Evolutionary conservation across 2,113 vertebrate species (phyloP).

Genomic region (Rhinogobius similis): DNA sequence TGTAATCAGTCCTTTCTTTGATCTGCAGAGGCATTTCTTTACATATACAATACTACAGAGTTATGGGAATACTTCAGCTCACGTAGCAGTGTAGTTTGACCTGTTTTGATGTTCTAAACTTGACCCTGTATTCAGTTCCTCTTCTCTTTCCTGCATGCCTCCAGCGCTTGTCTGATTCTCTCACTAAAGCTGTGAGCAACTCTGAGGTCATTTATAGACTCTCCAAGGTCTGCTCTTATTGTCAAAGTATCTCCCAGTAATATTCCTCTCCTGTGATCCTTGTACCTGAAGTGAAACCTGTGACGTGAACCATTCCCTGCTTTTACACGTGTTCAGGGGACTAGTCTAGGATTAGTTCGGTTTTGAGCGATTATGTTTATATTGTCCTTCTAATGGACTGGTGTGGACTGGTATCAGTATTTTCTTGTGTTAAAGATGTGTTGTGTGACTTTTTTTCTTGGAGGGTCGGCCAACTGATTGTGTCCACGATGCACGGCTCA

Average conservation of each 20-base stretch:
- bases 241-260: background rate
- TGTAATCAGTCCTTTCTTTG: too few relatives aligned
- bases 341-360: too few relatives aligned
- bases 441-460: too few relatives aligned
- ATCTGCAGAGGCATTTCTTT: too few relatives aligned
- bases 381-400: background rate
- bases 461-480: too few relatives aligned
- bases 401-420: too few relatives aligned
- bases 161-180: constrained; percentile 68
- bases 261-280: background rate
- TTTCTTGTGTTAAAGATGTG: too few relatives aligned
- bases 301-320: background rate
- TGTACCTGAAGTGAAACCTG: background rate
- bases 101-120: background rate
- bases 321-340: too few relatives aligned
- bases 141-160: constrained; percentile 52
- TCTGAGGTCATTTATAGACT: constrained; percentile 61
- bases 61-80: too few relatives aligned
- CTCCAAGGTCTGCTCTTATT: constrained; percentile 67
- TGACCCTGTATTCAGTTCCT: constrained; percentile 1
- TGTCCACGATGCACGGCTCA: too few relatives aligned
- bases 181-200: constrained; percentile 56
- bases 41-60: too few relatives aligned
- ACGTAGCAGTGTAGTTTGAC: background rate
- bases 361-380: too few relatives aligned